Conservation (phyloP, 2,113 vertebrate genomes). For the Phylloscopus whistleri region DNA sequence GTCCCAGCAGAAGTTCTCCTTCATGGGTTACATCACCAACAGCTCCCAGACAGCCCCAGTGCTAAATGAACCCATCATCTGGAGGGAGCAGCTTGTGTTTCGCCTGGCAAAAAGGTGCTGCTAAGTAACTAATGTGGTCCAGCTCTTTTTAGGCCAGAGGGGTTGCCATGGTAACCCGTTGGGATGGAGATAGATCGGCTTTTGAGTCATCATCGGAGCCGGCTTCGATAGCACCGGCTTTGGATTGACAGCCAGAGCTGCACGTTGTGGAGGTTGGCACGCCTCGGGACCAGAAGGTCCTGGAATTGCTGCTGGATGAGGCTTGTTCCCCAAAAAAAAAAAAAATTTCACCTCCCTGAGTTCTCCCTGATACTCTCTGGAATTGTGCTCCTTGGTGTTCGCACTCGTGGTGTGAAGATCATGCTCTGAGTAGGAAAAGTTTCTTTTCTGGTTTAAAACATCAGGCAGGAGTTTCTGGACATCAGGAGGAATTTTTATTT, state of each 20-base stretch:
- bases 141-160: slow-evolving; percentile 59
- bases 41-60: slow-evolving; percentile 32
- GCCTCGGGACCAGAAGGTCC: slow-evolving; percentile 57
- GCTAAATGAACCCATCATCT: slow-evolving; percentile 36
- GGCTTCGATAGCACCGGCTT: neutral
- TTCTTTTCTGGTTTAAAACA: neutral
- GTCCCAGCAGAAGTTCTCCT: slow-evolving; percentile 25
- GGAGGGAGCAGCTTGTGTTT: slow-evolving; percentile 63
- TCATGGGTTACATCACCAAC: neutral
- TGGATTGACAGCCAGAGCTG: slow-evolving; percentile 49
- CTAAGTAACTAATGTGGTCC: slow-evolving; percentile 59
- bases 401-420: neutral
- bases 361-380: neutral
- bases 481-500: neutral
- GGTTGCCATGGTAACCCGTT: slow-evolving; percentile 49
- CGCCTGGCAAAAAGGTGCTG: slow-evolving; percentile 63
- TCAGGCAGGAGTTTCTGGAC: neutral
- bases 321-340: neutral
- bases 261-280: slow-evolving; percentile 38
- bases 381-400: neutral
- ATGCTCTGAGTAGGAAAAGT: neutral
- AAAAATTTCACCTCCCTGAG: neutral
- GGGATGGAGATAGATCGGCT: neutral
- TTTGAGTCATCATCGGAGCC: slow-evolving; percentile 52
- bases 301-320: slow-evolving; percentile 35